phyloP scores from a whole-genome alignment of 2,888 invertebrate species.

The Phengaris arion region DNA sequence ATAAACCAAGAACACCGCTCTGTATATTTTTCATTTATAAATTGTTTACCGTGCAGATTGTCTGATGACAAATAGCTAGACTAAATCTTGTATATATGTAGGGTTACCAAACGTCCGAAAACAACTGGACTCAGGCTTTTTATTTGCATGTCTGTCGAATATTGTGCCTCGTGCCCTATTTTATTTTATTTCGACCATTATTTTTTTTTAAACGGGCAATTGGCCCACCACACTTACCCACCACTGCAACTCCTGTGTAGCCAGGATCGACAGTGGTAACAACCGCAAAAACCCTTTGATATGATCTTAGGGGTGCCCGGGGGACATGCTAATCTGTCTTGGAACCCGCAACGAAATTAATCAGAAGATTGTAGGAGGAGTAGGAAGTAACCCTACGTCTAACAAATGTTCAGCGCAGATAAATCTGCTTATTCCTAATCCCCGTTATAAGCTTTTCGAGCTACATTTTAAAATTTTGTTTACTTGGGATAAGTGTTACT shows the following conservation, averaged over 20 bases:
- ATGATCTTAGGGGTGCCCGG: too few relatives aligned
- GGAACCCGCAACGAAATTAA: too few relatives aligned
- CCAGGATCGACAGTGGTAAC: too few relatives aligned
- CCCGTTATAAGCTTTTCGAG: constrained; percentile 13
- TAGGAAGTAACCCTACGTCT: neutral
- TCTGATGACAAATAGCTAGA: constrained; percentile 26
- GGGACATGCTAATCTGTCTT: too few relatives aligned
- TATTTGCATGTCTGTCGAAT: neutral
- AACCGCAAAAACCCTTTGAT: too few relatives aligned
- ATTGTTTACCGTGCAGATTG: constrained; percentile 22
- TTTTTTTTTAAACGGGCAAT: too few relatives aligned
- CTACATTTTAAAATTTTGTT: constrained; percentile 15
- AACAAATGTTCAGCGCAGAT: constrained; percentile 15
- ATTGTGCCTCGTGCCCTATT: neutral
- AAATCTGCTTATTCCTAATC: constrained; percentile 7
- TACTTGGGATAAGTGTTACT: constrained; percentile 14
- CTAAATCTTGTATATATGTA: constrained; percentile 23
- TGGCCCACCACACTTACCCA: too few relatives aligned
- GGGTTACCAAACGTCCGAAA: neutral
- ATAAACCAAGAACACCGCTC: neutral
- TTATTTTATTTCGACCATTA: neutral
- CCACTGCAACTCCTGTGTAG: too few relatives aligned
- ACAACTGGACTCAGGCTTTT: neutral
- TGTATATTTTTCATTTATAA: constrained; percentile 25
- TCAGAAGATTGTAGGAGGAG: too few relatives aligned